Conservation (phyloP, 2,797 vertebrate genomes). For the Phrynocephalus guinanensis region DNA sequence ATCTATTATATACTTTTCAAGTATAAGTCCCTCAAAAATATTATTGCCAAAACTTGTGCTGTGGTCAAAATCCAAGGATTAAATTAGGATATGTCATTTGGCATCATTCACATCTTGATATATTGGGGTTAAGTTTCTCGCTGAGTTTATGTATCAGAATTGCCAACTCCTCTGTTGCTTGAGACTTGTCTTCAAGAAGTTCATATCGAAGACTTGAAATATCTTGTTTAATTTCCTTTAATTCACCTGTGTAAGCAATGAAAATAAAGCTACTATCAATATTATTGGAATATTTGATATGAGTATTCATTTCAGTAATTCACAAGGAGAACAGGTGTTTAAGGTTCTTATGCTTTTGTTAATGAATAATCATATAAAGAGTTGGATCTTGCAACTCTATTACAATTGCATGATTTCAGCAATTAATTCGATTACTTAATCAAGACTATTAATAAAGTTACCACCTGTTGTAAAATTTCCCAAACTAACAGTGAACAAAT, state of each 20-base stretch:
- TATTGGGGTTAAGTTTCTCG: slow-evolving; percentile 83
- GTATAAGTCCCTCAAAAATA: slow-evolving; percentile 78
- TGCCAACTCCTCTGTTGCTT: slow-evolving; percentile 87
- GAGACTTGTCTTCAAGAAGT: slow-evolving; percentile 89
- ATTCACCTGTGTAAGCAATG: slow-evolving; percentile 79
- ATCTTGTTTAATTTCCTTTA: slow-evolving; percentile 93
- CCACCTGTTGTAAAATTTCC: neutral
- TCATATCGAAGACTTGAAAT: slow-evolving; percentile 91
- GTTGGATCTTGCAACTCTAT: neutral
- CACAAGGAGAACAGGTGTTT: neutral
- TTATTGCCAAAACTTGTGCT: slow-evolving; percentile 86
- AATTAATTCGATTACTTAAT: neutral
- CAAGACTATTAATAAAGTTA: neutral
- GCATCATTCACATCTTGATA: slow-evolving; percentile 79
- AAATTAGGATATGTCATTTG: slow-evolving; percentile 24
- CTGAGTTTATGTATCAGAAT: slow-evolving; percentile 88
- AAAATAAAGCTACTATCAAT: slow-evolving; percentile 43
- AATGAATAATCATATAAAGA: neutral
- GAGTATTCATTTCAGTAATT: neutral
- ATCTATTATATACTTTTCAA: slow-evolving; percentile 78
- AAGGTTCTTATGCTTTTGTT: neutral
- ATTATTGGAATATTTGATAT: neutral
- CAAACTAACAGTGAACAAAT: neutral
- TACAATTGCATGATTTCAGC: neutral
- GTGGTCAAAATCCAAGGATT: slow-evolving; percentile 58